Conservation (phyloP, 2,113 vertebrate genomes). For the Aldabrachelys gigantea region DNA sequence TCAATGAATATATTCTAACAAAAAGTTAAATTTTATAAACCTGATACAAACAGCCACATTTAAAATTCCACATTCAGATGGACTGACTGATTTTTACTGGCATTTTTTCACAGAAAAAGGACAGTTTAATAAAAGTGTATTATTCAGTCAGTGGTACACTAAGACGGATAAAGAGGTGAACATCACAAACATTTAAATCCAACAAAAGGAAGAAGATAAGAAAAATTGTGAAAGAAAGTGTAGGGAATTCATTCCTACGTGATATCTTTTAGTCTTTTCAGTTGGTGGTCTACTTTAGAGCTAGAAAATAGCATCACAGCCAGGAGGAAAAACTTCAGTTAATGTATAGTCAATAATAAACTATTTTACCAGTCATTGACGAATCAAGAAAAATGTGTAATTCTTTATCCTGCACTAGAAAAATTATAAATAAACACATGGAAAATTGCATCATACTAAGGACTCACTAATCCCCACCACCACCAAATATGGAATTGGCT, state of each 20-base stretch:
- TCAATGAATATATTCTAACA: constrained; percentile 69
- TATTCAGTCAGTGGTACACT: constrained; percentile 64
- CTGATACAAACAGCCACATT: constrained; percentile 62
- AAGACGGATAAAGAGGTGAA: constrained; percentile 68
- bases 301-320: constrained; percentile 20
- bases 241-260: constrained; percentile 30
- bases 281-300: constrained; percentile 22
- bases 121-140: constrained; percentile 67
- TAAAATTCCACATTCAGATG: constrained; percentile 70
- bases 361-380: neutral
- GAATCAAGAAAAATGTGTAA: neutral
- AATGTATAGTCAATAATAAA: constrained; percentile 5
- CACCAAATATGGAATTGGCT: neutral
- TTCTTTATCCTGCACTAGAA: neutral
- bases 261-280: constrained; percentile 13
- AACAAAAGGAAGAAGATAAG: constrained; percentile 59
- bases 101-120: constrained; percentile 70
- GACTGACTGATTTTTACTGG: constrained; percentile 73
- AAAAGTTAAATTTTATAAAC: constrained; percentile 61
- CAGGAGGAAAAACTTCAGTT: neutral
- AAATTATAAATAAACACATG: neutral
- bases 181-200: constrained; percentile 70
- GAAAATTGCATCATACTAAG: neutral
- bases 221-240: constrained; percentile 40
- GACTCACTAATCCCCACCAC: neutral